Percentiles rank a stretch among this genome's conserved stretches.
Evolutionary conservation across 2,888 invertebrate species (phyloP).

Genomic region (Resseliella maxima): DNA sequence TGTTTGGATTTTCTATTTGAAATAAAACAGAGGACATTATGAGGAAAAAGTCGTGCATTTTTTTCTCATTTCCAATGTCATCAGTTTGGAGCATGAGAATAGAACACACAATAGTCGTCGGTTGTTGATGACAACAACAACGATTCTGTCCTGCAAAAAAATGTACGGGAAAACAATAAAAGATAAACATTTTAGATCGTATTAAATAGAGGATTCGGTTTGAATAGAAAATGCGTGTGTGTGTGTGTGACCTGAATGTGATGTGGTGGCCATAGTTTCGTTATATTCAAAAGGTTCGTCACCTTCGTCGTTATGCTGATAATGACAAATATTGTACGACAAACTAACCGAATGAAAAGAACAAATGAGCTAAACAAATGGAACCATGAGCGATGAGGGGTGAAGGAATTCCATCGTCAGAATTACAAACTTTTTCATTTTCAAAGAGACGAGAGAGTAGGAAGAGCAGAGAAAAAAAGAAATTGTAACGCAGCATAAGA

Average conservation of each 20-base stretch:
- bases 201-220: conserved; percentile 20
- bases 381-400: background rate
- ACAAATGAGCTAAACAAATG: background rate
- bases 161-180: background rate
- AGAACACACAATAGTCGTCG: background rate
- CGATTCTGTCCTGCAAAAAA: background rate
- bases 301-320: background rate
- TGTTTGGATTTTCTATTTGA: conserved; percentile 4
- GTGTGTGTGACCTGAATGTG: conserved; percentile 34
- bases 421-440: background rate
- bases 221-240: conserved; percentile 22
- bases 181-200: conserved; percentile 46
- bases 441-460: background rate
- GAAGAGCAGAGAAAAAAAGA: too few species aligned
- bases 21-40: background rate
- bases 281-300: background rate
- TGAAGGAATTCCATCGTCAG: background rate
- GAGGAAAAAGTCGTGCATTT: background rate
- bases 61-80: conserved; percentile 8
- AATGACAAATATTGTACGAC: conserved; percentile 24
- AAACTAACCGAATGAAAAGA: conserved; percentile 12
- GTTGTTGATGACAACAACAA: background rate
- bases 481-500: background rate
- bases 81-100: background rate
- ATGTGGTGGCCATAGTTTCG: background rate